Evolutionary conservation across 2,797 vertebrate genomes (phyloP).

Genomic region (Crypturellus tataupa): DNA sequence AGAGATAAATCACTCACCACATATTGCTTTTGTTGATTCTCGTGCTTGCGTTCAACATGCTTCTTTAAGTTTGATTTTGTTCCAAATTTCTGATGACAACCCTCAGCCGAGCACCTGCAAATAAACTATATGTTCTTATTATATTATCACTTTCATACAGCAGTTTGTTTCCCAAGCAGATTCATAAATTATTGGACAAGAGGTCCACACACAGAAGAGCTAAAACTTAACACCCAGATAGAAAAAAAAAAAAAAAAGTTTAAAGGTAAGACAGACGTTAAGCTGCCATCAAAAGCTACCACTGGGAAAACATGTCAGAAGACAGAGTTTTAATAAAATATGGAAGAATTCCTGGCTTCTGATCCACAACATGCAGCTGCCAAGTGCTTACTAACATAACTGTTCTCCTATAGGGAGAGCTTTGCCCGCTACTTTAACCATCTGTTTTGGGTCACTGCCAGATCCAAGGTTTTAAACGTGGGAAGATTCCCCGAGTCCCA

Average conservation of each 20-base stretch:
- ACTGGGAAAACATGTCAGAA: not conserved
- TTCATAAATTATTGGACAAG: not conserved
- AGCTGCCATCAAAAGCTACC: not conserved
- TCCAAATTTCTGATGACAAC: conserved; percentile 86
- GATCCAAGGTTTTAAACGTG: rapidly evolving
- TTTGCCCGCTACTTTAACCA: not conserved
- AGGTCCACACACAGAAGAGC: not conserved
- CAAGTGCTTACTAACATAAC: not conserved
- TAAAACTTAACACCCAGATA: not conserved
- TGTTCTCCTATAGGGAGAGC: not conserved
- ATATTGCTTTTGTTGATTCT: conserved; percentile 81
- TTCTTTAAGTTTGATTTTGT: conserved; percentile 88
- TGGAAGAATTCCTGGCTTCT: not conserved
- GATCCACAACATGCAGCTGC: not conserved
- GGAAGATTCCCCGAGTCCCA: not conserved
- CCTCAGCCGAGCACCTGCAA: conserved; percentile 85
- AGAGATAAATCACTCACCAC: conserved; percentile 78
- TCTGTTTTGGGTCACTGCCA: rapidly evolving
- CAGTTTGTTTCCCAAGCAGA: not conserved
- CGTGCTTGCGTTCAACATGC: conserved; percentile 87
- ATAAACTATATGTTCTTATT: not conserved
- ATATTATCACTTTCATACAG: not conserved
- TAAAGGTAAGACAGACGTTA: not conserved
- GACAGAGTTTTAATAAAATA: not conserved
- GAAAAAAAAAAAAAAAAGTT: not conserved